These are phyloP conservation scores for Eupsilia transversa DNA, from an alignment of 2,888 invertebrate genomes.

Conservation along the genomic window DNA sequence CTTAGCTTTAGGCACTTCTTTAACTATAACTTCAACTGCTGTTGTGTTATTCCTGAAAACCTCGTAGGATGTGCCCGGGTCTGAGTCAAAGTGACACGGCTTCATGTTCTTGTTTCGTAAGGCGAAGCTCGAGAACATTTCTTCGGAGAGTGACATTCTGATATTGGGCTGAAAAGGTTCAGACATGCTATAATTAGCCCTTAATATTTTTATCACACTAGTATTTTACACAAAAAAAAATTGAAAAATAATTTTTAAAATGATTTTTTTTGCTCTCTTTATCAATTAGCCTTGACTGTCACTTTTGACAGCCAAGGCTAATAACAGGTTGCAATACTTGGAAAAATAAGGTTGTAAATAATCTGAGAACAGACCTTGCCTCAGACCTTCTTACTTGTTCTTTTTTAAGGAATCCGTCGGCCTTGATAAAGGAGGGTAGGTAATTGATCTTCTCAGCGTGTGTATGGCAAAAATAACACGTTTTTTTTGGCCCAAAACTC, in stretches of 20 bases:
- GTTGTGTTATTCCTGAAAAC: slow-evolving; percentile 84
- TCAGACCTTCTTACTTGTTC: not conserved
- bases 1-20: slow-evolving; percentile 76
- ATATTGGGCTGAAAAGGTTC: slow-evolving; percentile 64
- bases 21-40: slow-evolving; percentile 83
- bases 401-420: not conserved
- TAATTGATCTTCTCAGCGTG: too few relatives aligned
- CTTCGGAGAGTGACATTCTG: slow-evolving; percentile 65
- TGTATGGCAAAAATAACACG: too few relatives aligned
- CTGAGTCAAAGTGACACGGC: slow-evolving; percentile 49
- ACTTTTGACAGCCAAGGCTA: slow-evolving; percentile 12
- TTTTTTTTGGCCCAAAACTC: too few relatives aligned
- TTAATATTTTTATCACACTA: slow-evolving; percentile 53
- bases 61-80: slow-evolving; percentile 75
- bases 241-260: slow-evolving; percentile 37
- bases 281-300: slow-evolving; percentile 25
- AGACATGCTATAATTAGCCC: slow-evolving; percentile 58
- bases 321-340: not conserved
- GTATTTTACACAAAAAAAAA: slow-evolving; percentile 60
- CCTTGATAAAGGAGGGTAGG: too few relatives aligned
- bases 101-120: slow-evolving; percentile 50
- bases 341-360: slow-evolving; percentile 9
- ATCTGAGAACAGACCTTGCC: not conserved
- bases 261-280: slow-evolving; percentile 49
- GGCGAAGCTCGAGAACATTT: slow-evolving; percentile 58